A percentile compares a stretch with the other conserved stretches of the same genome.
Evolutionary conservation across 2,797 vertebrate genomes (phyloP).

Genomic region (Pipistrellus kuhlii): DNA sequence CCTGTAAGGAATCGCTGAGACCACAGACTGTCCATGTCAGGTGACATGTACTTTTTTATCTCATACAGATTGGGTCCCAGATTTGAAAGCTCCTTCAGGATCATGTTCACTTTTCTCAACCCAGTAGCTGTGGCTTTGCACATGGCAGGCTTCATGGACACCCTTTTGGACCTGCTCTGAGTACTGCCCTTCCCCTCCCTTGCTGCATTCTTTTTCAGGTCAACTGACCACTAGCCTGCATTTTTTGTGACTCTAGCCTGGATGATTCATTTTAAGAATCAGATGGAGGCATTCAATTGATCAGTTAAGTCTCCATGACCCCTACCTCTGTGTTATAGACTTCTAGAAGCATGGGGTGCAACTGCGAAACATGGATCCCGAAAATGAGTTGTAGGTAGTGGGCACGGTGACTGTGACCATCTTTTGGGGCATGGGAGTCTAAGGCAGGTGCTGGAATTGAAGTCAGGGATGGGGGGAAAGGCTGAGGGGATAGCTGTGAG

Average conservation of each 20-base stretch:
- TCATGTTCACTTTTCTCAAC: conserved; percentile 89
- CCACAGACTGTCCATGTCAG: conserved; percentile 68
- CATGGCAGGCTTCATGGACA: conserved; percentile 88
- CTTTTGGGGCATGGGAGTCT: conserved; percentile 88
- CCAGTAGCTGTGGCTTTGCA: conserved; percentile 88
- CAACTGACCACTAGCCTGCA: background rate
- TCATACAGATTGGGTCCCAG: conserved; percentile 87
- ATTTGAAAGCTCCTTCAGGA: conserved; percentile 87
- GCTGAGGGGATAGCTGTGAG: background rate
- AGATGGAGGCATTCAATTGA: background rate
- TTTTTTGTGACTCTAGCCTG: background rate
- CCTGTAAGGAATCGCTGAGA: background rate
- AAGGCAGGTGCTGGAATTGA: conserved; percentile 80
- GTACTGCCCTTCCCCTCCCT: conserved; percentile 63
- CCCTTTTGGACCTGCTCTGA: conserved; percentile 85
- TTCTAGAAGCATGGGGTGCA: conserved; percentile 28
- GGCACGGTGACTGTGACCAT: conserved; percentile 86
- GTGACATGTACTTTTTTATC: conserved; percentile 89
- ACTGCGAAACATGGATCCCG: background rate
- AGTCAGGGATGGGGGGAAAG: background rate
- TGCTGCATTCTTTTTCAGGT: background rate
- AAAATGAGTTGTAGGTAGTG: conserved; percentile 87
- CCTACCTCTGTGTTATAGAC: background rate
- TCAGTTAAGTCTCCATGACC: background rate
- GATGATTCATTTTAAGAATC: conserved; percentile 32